A percentile compares a stretch with the other conserved stretches of the same genome.
phyloP scores from a whole-genome alignment of 2,797 vertebrate genomes.

The Meriones psammophilus region DNA sequence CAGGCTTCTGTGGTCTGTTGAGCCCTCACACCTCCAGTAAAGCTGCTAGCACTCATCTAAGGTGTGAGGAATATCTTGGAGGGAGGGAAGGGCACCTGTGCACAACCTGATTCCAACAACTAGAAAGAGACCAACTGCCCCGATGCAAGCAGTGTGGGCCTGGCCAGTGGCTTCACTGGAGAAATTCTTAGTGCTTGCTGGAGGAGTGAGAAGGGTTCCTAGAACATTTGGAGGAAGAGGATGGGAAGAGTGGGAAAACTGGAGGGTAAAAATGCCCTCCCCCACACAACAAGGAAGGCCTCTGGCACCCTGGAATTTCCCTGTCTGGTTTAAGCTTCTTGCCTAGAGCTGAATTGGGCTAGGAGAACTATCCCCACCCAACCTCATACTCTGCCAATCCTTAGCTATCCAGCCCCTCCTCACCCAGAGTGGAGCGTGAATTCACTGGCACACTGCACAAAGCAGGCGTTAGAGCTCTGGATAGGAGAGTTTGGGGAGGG shows the following conservation, averaged over 20 bases:
- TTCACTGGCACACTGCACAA: background rate
- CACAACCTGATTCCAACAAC: background rate
- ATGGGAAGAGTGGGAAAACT: background rate
- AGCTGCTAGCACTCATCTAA: background rate
- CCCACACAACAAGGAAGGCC: background rate
- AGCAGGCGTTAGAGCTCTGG: background rate
- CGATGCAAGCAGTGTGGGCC: background rate
- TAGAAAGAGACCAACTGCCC: background rate
- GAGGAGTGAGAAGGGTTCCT: background rate
- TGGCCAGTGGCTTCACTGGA: background rate
- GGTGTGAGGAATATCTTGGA: background rate
- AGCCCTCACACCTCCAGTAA: background rate
- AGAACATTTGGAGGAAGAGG: background rate
- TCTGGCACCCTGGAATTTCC: slow-evolving; percentile 11
- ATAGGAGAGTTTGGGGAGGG: background rate
- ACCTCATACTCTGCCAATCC: background rate
- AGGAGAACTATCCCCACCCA: background rate
- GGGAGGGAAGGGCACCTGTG: background rate
- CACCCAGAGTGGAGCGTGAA: background rate
- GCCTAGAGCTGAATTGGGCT: background rate
- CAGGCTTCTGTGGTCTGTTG: background rate
- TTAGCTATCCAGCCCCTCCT: slow-evolving; percentile 17
- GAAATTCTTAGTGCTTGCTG: background rate
- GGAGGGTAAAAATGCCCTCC: background rate
- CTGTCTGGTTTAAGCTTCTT: slow-evolving; percentile 18